Evolutionary conservation across 2,797 vertebrate species (phyloP).

Genomic region (Siniperca scherzeri): DNA sequence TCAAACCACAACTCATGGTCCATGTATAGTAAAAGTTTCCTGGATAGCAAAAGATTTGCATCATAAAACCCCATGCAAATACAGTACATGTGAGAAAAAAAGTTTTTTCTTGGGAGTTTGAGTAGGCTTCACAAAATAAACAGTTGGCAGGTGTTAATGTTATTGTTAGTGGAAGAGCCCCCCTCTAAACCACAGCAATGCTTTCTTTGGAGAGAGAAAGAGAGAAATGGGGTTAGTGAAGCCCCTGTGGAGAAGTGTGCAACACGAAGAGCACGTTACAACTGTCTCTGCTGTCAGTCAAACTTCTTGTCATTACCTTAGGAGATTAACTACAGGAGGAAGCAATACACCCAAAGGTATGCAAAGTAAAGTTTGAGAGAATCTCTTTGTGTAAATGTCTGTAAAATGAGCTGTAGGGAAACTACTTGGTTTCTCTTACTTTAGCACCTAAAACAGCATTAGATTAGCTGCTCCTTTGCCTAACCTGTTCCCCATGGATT

Average conservation of each 20-base stretch:
- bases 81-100: constrained; percentile 34
- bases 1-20: constrained; percentile 29
- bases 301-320: constrained; percentile 23
- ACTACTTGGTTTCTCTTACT: neutral
- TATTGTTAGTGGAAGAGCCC: constrained; percentile 74
- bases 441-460: neutral
- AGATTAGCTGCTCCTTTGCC: neutral
- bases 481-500: neutral
- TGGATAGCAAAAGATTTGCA: constrained; percentile 60
- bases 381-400: constrained; percentile 9
- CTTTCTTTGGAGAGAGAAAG: constrained; percentile 69
- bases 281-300: constrained; percentile 57
- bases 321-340: constrained; percentile 30
- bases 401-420: neutral
- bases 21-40: constrained; percentile 49
- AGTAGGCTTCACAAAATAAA: constrained; percentile 64
- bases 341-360: constrained; percentile 21
- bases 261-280: constrained; percentile 35
- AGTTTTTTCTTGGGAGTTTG: constrained; percentile 19
- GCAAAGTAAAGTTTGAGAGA: constrained; percentile 22
- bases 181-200: constrained; percentile 77
- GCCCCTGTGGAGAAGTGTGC: constrained; percentile 51
- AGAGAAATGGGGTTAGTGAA: constrained; percentile 65
- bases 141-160: constrained; percentile 80
- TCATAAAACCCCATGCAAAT: constrained; percentile 61